Evolutionary conservation across 2,797 vertebrate species (phyloP), one percentile per base, ranked within the genome.

Genomic region (Bucorvus abyssinicus): DNA sequence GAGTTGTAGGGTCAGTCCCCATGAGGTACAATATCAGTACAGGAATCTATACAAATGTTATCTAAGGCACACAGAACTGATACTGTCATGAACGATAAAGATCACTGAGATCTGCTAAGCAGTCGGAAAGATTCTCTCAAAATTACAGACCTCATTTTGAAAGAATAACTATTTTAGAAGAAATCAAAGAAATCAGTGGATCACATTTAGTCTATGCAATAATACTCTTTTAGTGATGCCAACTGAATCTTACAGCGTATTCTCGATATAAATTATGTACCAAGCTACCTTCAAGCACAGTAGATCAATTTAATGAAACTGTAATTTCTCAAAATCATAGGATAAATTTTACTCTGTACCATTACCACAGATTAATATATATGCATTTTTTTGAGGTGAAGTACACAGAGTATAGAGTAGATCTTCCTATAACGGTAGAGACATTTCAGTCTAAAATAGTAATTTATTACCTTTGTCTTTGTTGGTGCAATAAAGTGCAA

Each of bases 271-370:
- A 84, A 87, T 90, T 83, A 91, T 71, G 82, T 64, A 76, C 67
- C 67, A 91, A 82, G 63, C 40, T 93, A 94, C 77, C 83, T 94
- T 87, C 84, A 92, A 94, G 86, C 71, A 74, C 86, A 90, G 88
- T 87, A 93, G 61, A 89, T 95, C 89, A 92, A 91, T 44, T 89
- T 86, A 96, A 95, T 97, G 93, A 90, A 95, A 91, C 71, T 24
- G 87, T 86, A 88, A 80, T 73, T 94, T 95, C 73, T 95, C 73
- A 91, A 78, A 88, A 74, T 63, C 29, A 85, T 45, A 53, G 60
- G 87, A 94, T 80, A 95, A 87, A 90, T 93, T 88, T 86, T 82
- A 87, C 93, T 89, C 75, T 80, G 53, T 76, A 61, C 71, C 64
- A 79, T 89, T 87, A 80, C 21, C 30, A 68, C 50, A 75, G 76